phyloP scores from a whole-genome alignment of 2,888 invertebrate genomes.

The Meta bourneti region DNA sequence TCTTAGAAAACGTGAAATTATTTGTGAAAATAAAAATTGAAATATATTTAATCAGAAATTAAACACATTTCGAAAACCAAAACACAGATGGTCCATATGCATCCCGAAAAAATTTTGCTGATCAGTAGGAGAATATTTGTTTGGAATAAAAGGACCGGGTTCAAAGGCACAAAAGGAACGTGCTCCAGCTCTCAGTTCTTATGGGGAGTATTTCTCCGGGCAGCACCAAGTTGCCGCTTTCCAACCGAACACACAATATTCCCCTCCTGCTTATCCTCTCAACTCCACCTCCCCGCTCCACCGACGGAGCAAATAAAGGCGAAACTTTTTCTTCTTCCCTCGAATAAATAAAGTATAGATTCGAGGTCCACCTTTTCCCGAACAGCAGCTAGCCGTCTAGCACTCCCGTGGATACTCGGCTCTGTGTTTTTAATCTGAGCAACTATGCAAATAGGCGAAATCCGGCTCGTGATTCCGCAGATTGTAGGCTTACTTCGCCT shows the following conservation, averaged over 20 bases:
- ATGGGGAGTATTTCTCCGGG: conserved; percentile 41
- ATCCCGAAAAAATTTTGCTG: background rate
- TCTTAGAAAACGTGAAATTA: no score
- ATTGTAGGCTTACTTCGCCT: no score
- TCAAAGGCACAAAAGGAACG: conserved; percentile 14
- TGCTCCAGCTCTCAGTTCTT: conserved; percentile 12
- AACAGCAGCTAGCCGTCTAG: background rate
- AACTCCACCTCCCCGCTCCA: background rate
- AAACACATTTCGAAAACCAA: background rate
- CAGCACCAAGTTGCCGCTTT: conserved; percentile 70
- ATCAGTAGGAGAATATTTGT: no score
- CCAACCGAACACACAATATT: conserved; percentile 73
- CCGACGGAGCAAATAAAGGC: conserved; percentile 67
- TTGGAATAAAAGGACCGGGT: background rate
- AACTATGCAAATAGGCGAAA: conserved; percentile 57
- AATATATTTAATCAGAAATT: background rate
- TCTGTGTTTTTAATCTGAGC: conserved; percentile 46
- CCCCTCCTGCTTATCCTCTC: conserved; percentile 46
- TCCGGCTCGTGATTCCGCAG: background rate
- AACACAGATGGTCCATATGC: background rate
- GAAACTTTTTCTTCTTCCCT: conserved; percentile 60
- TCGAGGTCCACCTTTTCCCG: conserved; percentile 59
- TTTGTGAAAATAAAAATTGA: no score
- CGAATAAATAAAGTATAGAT: conserved; percentile 70
- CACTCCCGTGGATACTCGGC: background rate